phyloP scores from a whole-genome alignment of 2,797 vertebrate species.

The Phoeniculus purpureus region DNA sequence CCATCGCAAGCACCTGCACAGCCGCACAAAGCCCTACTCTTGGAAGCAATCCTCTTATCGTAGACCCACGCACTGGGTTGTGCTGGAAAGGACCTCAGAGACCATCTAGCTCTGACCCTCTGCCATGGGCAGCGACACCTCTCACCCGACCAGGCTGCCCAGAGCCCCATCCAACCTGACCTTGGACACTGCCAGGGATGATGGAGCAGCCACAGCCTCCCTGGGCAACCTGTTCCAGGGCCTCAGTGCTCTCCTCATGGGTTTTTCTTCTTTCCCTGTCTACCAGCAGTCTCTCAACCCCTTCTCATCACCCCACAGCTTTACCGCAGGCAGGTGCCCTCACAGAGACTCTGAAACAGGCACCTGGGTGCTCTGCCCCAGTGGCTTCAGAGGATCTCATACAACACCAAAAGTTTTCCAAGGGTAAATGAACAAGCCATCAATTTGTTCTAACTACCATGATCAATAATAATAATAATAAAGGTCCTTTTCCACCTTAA shows the following conservation, averaged over 20 bases:
- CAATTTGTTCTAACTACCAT: not conserved
- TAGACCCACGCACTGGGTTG: no score
- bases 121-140: no score
- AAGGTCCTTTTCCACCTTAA: no score
- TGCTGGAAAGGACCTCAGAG: no score
- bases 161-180: no score
- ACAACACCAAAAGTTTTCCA: not conserved
- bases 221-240: no score
- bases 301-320: accelerated
- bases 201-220: no score
- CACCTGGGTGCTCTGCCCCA: not conserved
- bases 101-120: no score
- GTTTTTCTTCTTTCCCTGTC: not conserved
- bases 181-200: no score
- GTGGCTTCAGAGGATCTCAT: not conserved
- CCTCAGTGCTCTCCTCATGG: not conserved
- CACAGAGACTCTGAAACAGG: not conserved
- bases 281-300: not conserved
- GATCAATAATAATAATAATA: not conserved
- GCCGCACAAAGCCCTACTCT: accelerated
- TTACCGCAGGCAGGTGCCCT: not conserved
- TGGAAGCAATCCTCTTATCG: not conserved
- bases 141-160: no score
- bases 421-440: not conserved
- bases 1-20: accelerated